Evolutionary conservation across 1,140 invertebrate species (phyloP).

Genomic region (Spodoptera frugiperda): DNA sequence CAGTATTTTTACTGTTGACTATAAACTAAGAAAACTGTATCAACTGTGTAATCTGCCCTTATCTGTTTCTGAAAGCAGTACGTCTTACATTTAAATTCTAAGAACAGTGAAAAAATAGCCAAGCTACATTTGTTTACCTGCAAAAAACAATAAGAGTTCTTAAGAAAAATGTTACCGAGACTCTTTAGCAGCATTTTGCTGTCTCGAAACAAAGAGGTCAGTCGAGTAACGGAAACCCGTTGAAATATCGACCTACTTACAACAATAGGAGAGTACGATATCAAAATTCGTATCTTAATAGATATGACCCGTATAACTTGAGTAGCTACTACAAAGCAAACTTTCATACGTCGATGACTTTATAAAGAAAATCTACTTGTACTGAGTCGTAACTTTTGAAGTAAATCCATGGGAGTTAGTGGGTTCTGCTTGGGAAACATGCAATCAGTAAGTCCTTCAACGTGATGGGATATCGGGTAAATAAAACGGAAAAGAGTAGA

Average conservation of each 20-base stretch:
- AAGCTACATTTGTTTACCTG: not conserved
- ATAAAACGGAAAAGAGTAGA: constrained; percentile 28
- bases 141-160: constrained; percentile 7
- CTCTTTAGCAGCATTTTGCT: no score
- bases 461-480: constrained; percentile 36
- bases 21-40: no score
- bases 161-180: not conserved
- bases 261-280: constrained; percentile 3
- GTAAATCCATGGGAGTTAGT: not conserved
- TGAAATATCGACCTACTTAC: constrained; percentile 25
- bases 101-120: not conserved
- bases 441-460: constrained; percentile 43
- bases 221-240: constrained; percentile 13
- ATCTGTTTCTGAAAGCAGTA: not conserved
- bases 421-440: constrained; percentile 13
- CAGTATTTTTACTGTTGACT: no score
- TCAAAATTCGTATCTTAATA: constrained; percentile 12
- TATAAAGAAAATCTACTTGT: constrained; percentile 13
- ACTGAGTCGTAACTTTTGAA: constrained; percentile 16
- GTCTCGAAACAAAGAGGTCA: not conserved
- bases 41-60: not conserved
- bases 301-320: constrained; percentile 17
- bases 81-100: not conserved
- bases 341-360: constrained; percentile 8
- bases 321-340: constrained; percentile 9